These are phyloP conservation scores for Zophobas morio DNA, from an alignment of 1,140 invertebrate genomes.

Conservation along the genomic window DNA sequence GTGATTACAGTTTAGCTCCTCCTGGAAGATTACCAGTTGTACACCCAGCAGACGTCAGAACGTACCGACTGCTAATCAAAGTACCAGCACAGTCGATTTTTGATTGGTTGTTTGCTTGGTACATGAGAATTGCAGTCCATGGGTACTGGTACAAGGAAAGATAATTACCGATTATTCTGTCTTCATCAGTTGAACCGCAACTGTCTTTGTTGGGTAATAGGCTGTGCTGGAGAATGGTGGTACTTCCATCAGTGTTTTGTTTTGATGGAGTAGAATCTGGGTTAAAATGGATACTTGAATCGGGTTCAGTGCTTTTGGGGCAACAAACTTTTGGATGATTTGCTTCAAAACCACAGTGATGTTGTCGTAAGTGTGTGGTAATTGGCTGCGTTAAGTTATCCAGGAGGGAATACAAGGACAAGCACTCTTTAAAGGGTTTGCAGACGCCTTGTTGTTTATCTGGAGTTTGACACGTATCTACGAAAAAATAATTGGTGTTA, in stretches of 20 bases:
- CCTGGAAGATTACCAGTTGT: background rate
- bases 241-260: too few species aligned
- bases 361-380: background rate
- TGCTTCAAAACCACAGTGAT: background rate
- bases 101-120: background rate
- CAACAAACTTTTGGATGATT: background rate
- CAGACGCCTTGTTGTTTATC: background rate
- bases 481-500: background rate
- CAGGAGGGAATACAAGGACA: background rate
- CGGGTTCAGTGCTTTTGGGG: background rate
- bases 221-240: too few species aligned
- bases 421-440: background rate
- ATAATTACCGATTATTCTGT: too few species aligned
- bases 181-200: too few species aligned
- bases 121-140: background rate
- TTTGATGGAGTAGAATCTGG: too few species aligned
- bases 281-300: too few species aligned
- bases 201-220: too few species aligned
- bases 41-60: background rate
- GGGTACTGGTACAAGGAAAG: background rate
- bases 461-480: background rate
- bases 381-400: background rate
- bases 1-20: background rate
- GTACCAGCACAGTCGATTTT: background rate
- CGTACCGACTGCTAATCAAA: slow-evolving; percentile 1